Base-by-base conservation (phyloP, 2,113 vertebrate species). In the Caranx melampygus region DNA sequence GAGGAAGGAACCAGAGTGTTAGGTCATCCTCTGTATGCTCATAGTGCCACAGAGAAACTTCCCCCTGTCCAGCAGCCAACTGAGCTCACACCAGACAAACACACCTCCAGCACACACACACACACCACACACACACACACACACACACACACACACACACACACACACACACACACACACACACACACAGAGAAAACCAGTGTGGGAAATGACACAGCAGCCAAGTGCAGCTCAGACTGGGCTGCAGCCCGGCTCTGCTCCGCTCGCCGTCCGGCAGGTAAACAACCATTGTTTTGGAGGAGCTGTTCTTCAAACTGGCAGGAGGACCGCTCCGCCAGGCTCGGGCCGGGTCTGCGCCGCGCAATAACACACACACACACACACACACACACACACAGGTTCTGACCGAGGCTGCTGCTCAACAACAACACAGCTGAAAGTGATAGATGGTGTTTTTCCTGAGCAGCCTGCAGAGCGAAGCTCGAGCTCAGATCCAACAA, bases 1-100 rank as follows among this genome's bases (percentile, higher is more conserved):
- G 83, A 88, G 89, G 89, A 91, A 92, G 91, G 89, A 92, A 89
- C 87, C 67, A 5, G 73, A 78, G 86, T 58, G 82, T 90, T 82
- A 91, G 80, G 90, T 91, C 88, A 85, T 90, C 88, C 84, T 91
- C 85, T 87, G 87, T 81, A 58, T 76, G 84, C 85, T 88, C 81
- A 79, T 75, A 85, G 83, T 80, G 80, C 82, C 82, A 83, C 84
- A 65, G 80, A 81, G 78, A 89, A 87, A 89, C 83, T 83, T 83
- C 84, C 83, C 79, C 83, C 67, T 79, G 87, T 83, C 77, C 77
- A 81, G 76, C 83, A 69, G 83, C 88, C 86, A 86, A 71, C 69
- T 63, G 75, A 73, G 79, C 82, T 75, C 70, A 67, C 64, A 78
- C 42, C 60, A 75, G 79, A 84, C 60, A 66, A 68, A 87, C 49